phyloP scores from a whole-genome alignment of 2,888 invertebrate species.

The Lysandra coridon region DNA sequence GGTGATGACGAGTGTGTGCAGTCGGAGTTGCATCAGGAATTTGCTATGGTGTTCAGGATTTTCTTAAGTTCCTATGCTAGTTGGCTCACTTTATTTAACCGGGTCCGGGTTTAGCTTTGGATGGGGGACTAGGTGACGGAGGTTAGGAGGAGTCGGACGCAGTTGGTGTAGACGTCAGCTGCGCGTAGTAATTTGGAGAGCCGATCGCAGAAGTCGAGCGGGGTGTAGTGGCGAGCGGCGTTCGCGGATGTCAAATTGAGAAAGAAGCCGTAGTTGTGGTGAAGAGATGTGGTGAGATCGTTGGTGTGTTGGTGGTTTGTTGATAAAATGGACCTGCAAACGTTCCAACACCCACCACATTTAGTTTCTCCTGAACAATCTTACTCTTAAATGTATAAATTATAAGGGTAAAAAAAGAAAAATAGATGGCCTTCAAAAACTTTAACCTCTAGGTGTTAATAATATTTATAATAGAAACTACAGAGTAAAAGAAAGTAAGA shows the following conservation, averaged over 20 bases:
- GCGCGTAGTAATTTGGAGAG: constrained; percentile 72
- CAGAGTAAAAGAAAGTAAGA: background rate
- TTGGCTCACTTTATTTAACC: constrained; percentile 54
- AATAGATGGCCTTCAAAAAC: background rate
- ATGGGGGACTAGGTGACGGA: constrained; percentile 71
- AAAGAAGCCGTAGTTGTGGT: constrained; percentile 77
- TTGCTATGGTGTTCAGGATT: constrained; percentile 60
- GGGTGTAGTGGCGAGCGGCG: constrained; percentile 68
- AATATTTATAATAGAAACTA: background rate
- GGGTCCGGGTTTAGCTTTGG: constrained; percentile 51
- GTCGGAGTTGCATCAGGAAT: constrained; percentile 64
- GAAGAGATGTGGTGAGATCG: constrained; percentile 79
- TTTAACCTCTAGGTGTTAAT: too few relatives aligned
- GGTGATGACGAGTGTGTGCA: constrained; percentile 68
- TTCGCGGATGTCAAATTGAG: constrained; percentile 72
- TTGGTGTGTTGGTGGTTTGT: constrained; percentile 80
- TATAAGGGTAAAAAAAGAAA: constrained; percentile 32
- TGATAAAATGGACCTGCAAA: constrained; percentile 81
- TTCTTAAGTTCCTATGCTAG: constrained; percentile 57
- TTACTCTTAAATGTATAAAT: constrained; percentile 39
- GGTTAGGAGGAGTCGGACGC: constrained; percentile 66
- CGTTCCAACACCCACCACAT: constrained; percentile 81
- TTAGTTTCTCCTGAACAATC: constrained; percentile 64
- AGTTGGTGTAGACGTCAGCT: constrained; percentile 68
- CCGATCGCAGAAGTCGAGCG: constrained; percentile 67